Evolutionary conservation across 2,113 vertebrate genomes (phyloP).

Genomic region (Entelurus aequoreus): DNA sequence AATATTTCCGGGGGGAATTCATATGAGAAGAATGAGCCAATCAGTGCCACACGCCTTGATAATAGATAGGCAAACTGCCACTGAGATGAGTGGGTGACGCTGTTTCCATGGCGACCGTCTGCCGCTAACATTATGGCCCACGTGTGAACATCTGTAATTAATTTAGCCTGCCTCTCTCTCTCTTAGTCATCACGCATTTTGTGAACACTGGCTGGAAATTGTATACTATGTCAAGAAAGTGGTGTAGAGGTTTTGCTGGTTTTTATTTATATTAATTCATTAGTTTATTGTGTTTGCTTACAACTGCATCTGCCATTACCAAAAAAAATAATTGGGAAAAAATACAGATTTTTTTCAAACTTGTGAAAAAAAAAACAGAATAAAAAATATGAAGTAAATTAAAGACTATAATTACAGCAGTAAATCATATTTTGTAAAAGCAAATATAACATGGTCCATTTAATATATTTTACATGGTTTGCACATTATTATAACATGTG

Average conservation of each 20-base stretch:
- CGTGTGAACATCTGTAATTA: slow-evolving; percentile 50
- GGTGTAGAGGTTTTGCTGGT: neutral
- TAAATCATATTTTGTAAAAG: neutral
- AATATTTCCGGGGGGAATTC: slow-evolving; percentile 12
- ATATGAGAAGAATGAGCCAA: slow-evolving; percentile 46
- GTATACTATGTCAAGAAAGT: slow-evolving; percentile 12
- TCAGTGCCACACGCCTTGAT: slow-evolving; percentile 41
- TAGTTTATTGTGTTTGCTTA: too few relatives aligned
- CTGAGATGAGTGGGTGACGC: slow-evolving; percentile 52
- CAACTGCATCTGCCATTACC: too few relatives aligned
- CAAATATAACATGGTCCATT: neutral
- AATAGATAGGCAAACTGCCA: slow-evolving; percentile 35
- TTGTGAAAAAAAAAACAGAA: neutral
- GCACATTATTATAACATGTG: neutral
- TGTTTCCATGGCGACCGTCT: slow-evolving; percentile 62
- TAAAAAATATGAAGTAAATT: neutral
- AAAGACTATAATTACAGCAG: neutral
- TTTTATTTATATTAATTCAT: neutral
- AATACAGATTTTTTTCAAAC: too few relatives aligned
- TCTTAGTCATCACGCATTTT: slow-evolving; percentile 33
- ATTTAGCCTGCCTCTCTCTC: slow-evolving; percentile 21
- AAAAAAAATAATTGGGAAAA: too few relatives aligned
- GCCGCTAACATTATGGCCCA: slow-evolving; percentile 9
- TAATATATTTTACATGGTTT: neutral
- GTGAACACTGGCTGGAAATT: slow-evolving; percentile 16